Base-by-base conservation (phyloP, 2,888 invertebrate genomes). In the Tenthredo mesomela region DNA sequence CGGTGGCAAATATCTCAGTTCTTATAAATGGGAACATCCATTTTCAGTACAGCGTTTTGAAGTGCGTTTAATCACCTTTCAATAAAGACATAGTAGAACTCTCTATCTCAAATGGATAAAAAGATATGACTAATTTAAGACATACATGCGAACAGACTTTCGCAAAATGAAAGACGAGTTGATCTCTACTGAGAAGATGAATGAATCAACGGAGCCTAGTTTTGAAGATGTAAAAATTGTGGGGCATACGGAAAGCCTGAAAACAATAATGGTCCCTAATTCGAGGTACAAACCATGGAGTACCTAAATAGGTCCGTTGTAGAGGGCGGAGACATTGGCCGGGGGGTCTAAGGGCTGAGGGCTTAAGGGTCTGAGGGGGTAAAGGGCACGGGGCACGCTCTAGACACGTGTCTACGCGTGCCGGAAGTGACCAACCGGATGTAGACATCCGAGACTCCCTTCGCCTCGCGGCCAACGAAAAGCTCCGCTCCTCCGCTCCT, bases 341-440 rank as follows among this genome's bases (percentile, higher is more conserved):
- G 58, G 77, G 58, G 58, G 58, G 78, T 33, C 78, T 33, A 54
- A 77, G 58, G 78, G 54, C 33, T 61, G 54, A 61, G 37, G 78
- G 58, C 12, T 37, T 10, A 10, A 29, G 40, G 80, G 80, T 33
- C 15, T 33, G 80, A 40, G 58, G 77, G 54, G 77, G 77, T 47
- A 54, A 54, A 80, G 61, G 37, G 87, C 88, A 25, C 33, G 33
- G 84, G 88, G 89, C 89, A 86, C 84, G 86, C 87, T 86, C 88
- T 85, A 71, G 90, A 89, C 93, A 93, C 93, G 93, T 92, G 93
- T 92, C 92, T 84, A 37, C 61, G 92, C 92, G 93, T 92, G 92
- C 93, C 93, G 93, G 93, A 93, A 93, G 91, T 93, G 93, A 92
- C 93, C 93, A 92, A 90, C 92, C 93, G 93, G 93, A 93, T 93